Conservation (phyloP, 2,888 invertebrate genomes). For the Abrostola triplasia region DNA sequence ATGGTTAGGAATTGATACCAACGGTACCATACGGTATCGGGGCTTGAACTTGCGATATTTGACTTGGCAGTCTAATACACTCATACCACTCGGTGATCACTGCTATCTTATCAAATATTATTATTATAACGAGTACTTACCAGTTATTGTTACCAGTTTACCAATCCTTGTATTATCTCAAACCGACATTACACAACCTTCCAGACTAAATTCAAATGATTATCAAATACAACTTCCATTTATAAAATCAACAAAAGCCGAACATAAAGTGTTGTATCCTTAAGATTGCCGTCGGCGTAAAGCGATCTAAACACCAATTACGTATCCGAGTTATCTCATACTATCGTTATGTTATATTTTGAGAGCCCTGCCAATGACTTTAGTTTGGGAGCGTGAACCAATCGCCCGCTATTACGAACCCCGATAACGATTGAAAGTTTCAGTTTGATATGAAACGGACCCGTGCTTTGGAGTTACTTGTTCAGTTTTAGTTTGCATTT, state of each 20-base stretch:
- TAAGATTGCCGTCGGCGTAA: conserved; percentile 66
- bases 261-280: conserved; percentile 19
- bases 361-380: conserved; percentile 73
- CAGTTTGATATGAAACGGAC: conserved; percentile 63
- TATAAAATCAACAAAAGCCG: conserved; percentile 21
- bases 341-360: conserved; percentile 66
- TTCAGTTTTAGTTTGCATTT: conserved; percentile 29
- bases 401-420: conserved; percentile 72
- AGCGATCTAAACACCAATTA: conserved; percentile 81
- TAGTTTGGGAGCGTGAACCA: conserved; percentile 75
- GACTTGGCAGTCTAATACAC: too few species aligned
- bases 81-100: too few species aligned
- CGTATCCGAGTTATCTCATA: conserved; percentile 80
- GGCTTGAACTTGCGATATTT: too few species aligned
- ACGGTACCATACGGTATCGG: too few species aligned
- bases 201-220: not conserved
- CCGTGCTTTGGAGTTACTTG: conserved; percentile 49
- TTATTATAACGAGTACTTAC: conserved; percentile 18
- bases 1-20: too few species aligned
- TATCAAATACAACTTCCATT: conserved; percentile 16
- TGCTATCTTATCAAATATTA: too few species aligned
- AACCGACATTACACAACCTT: conserved; percentile 9
- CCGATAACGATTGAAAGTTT: conserved; percentile 71
- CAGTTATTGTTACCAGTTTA: conserved; percentile 11
- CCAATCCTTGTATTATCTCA: conserved; percentile 14